Conservation (phyloP, 2,888 invertebrate species). For the Ganaspis brasiliensis region DNA sequence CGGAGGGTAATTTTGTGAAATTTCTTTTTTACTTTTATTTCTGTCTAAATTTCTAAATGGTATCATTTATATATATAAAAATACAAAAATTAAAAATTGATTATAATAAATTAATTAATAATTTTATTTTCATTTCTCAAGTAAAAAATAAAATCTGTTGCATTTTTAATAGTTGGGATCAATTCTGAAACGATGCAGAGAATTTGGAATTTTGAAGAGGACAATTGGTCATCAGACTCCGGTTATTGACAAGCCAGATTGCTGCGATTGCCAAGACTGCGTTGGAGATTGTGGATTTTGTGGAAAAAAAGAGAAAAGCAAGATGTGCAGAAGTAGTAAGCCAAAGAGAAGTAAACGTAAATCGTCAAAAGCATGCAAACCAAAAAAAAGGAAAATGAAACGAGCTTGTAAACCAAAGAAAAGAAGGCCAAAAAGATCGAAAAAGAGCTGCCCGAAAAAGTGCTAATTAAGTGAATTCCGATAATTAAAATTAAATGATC, state of each 20-base stretch:
- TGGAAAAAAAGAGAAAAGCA: background rate
- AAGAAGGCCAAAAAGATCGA: background rate
- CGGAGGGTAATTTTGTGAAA: slow-evolving; percentile 55
- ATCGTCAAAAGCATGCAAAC: background rate
- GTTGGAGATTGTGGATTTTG: slow-evolving; percentile 65
- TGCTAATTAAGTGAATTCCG: no score
- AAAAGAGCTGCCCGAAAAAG: background rate
- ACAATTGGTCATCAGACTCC: background rate
- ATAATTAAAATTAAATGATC: no score
- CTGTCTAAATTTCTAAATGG: background rate
- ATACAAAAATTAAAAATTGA: no score
- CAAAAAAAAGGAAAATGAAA: background rate
- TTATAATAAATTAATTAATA: no score
- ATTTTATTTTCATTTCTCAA: no score
- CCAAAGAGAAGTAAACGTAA: background rate
- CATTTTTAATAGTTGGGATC: slow-evolving; percentile 56
- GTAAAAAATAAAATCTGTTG: no score
- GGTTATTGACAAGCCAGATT: slow-evolving; percentile 49
- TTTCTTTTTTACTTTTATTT: background rate
- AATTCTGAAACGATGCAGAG: slow-evolving; percentile 59
- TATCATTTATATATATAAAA: no score
- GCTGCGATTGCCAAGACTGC: slow-evolving; percentile 65
- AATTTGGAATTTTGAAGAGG: slow-evolving; percentile 55
- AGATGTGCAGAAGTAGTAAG: background rate
- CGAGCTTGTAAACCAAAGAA: background rate